phyloP scores from a whole-genome alignment of 2,113 vertebrate genomes.

The Nestor notabilis region DNA sequence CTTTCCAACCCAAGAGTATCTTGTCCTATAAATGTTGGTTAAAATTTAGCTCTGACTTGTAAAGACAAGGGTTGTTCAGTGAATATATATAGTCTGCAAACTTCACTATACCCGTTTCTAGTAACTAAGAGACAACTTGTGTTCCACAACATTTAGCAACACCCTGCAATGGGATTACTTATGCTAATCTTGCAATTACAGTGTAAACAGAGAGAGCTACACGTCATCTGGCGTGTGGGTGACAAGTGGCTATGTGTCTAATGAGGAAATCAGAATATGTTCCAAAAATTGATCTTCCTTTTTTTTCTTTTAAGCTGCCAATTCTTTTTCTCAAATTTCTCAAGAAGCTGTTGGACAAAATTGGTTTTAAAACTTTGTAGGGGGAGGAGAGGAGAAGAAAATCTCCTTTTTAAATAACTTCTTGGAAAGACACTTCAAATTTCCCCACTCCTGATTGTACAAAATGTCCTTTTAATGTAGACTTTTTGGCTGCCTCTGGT shows the following conservation, averaged over 20 bases:
- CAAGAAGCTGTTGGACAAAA: not conserved
- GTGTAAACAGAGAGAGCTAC: not conserved
- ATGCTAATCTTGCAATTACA: not conserved
- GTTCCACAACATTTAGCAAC: not conserved
- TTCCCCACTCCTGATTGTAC: not conserved
- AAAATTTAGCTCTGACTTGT: not conserved
- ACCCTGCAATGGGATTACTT: not conserved
- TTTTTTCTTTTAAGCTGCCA: not conserved
- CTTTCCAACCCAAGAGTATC: not conserved
- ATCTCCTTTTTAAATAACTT: not conserved
- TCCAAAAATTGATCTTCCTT: not conserved
- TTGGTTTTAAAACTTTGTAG: not conserved
- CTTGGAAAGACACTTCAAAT: not conserved
- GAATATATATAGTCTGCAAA: not conserved
- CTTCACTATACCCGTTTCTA: not conserved
- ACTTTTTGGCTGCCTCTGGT: not conserved
- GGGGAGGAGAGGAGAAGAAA: not conserved
- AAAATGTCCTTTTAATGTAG: not conserved
- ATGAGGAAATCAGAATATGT: not conserved
- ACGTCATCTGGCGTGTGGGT: conserved; percentile 35
- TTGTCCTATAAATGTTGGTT: not conserved
- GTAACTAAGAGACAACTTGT: not conserved
- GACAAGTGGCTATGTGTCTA: conserved; percentile 13
- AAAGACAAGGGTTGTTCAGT: not conserved
- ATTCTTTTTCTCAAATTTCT: not conserved